phyloP scores from a whole-genome alignment of 2,888 invertebrate species.

The Plutella xylostella region DNA sequence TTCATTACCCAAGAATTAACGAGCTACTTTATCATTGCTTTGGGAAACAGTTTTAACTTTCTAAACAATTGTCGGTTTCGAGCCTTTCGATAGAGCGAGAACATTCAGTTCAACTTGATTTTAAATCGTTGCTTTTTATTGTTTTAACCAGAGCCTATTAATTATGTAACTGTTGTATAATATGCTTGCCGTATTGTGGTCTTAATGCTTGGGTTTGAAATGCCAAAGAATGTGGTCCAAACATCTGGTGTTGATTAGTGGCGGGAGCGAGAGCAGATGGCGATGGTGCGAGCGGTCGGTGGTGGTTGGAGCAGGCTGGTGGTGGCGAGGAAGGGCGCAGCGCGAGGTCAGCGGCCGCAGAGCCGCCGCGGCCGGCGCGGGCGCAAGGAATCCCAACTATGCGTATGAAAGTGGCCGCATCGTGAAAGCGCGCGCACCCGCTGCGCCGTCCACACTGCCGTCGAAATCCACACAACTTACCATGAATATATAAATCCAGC shows the following conservation, averaged over 20 bases:
- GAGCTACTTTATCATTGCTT: no score
- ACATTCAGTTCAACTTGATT: no score
- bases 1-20: no score
- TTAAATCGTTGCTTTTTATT: no score
- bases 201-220: no score
- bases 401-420: conserved; percentile 68
- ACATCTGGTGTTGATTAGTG: not conserved
- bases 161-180: no score
- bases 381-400: conserved; percentile 67
- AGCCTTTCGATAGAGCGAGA: no score
- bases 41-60: no score
- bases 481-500: conserved; percentile 63
- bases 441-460: conserved; percentile 35
- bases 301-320: not conserved
- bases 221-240: no score
- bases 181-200: no score
- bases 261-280: not conserved
- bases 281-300: not conserved
- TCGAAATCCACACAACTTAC: conserved; percentile 40
- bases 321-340: conserved; percentile 24
- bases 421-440: conserved; percentile 68
- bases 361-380: conserved; percentile 41
- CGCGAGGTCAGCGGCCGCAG: conserved; percentile 70
- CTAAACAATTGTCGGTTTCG: no score
- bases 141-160: no score